Evolutionary conservation across 2,113 vertebrate species (phyloP).

Genomic region (Ceyx melanurus): DNA sequence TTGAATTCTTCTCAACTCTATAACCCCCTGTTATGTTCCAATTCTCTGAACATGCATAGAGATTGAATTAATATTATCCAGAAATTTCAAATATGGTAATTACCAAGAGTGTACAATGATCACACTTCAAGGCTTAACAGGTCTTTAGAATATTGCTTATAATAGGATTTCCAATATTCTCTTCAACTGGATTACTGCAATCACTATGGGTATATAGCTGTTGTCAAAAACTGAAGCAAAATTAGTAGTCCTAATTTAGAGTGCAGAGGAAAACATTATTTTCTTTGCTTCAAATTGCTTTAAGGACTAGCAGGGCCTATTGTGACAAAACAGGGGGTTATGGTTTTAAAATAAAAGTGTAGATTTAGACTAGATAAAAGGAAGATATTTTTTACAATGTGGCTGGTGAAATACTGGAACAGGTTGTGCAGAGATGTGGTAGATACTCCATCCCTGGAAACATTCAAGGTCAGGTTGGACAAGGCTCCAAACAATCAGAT

Average conservation of each 20-base stretch:
- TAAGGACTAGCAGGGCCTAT: background rate
- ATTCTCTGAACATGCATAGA: background rate
- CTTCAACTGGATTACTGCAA: background rate
- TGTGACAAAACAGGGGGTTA: background rate
- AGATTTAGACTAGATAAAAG: background rate
- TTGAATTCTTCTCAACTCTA: background rate
- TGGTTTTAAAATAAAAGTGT: background rate
- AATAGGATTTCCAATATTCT: background rate
- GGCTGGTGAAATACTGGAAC: background rate
- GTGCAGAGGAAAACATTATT: background rate
- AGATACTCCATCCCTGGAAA: background rate
- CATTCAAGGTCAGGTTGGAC: background rate
- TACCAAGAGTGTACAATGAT: rapidly evolving
- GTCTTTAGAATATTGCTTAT: background rate
- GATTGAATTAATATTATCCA: background rate
- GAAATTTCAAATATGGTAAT: background rate
- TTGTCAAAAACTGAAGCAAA: background rate
- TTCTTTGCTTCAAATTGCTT: background rate
- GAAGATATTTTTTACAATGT: background rate
- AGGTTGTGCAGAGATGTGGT: background rate
- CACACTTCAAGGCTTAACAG: background rate
- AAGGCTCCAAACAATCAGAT: background rate
- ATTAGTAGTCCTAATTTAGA: background rate
- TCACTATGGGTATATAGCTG: background rate
- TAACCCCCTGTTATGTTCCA: background rate